These are phyloP conservation scores for Borostomias antarcticus DNA, from an alignment of 2,797 vertebrate genomes.

Conservation along the genomic window DNA sequence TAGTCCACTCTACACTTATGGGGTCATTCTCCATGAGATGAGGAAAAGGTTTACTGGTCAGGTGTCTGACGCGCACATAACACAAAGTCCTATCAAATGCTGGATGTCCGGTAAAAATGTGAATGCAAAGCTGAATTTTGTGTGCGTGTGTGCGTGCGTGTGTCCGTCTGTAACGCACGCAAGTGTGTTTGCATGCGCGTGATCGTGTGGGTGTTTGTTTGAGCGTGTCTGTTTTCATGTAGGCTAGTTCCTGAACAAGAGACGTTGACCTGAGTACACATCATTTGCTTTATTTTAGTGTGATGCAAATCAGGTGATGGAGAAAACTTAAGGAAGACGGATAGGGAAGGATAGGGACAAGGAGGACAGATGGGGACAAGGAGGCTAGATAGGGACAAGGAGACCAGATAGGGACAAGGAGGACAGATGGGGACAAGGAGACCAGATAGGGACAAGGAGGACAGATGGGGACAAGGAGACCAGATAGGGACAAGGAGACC, in stretches of 20 bases:
- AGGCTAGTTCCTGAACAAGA: background rate
- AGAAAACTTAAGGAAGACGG: background rate
- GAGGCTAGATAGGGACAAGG: background rate
- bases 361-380: too few species aligned
- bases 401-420: background rate
- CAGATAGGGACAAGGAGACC: background rate
- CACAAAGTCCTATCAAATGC: background rate
- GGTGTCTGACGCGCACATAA: background rate
- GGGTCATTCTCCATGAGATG: background rate
- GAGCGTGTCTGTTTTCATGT: constrained; percentile 19
- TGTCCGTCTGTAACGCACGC: too few species aligned
- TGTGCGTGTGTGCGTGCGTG: background rate
- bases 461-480: too few species aligned
- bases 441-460: background rate
- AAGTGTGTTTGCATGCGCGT: constrained; percentile 5
- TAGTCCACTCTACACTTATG: background rate
- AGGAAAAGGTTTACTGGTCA: background rate
- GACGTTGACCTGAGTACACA: background rate
- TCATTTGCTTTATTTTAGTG: constrained; percentile 16
- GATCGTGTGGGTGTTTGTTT: too few species aligned
- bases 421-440: too few species aligned
- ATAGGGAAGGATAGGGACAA: too few species aligned
- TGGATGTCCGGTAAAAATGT: background rate
- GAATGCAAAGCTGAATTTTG: background rate
- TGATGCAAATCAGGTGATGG: background rate